These are phyloP conservation scores for Criorhina ranunculi DNA, from an alignment of 2,888 invertebrate genomes.

Conservation along the genomic window DNA sequence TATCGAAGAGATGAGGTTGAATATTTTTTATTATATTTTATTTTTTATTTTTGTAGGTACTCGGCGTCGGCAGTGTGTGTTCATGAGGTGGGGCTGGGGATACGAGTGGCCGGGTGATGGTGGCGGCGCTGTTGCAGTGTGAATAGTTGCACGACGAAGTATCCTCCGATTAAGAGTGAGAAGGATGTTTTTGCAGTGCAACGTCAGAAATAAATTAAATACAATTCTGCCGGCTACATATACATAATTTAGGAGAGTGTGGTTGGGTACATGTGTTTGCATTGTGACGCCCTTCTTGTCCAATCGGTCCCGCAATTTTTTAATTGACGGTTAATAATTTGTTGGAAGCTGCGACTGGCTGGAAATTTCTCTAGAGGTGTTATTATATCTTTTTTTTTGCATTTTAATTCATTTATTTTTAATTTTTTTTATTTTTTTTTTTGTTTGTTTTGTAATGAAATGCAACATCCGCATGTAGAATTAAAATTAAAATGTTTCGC, in stretches of 20 bases:
- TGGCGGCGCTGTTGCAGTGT: constrained; percentile 27
- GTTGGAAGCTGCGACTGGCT: constrained; percentile 40
- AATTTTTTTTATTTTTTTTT: constrained; percentile 14
- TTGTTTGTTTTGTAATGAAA: constrained; percentile 49
- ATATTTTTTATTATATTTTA: constrained; percentile 48
- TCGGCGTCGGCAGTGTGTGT: constrained; percentile 10
- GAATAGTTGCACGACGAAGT: constrained; percentile 61
- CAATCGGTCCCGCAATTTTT: constrained; percentile 52
- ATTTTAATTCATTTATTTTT: constrained; percentile 28
- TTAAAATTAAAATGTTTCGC: constrained; percentile 61
- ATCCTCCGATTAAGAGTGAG: constrained; percentile 59
- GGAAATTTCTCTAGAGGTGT: constrained; percentile 60
- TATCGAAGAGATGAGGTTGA: constrained; percentile 75
- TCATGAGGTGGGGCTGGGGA: constrained; percentile 11
- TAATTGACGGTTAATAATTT: constrained; percentile 74
- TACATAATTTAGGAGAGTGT: constrained; percentile 72
- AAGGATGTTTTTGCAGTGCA: constrained; percentile 48
- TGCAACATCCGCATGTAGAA: constrained; percentile 34
- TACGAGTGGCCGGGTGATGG: not conserved
- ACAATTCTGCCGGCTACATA: constrained; percentile 36
- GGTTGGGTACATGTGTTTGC: constrained; percentile 74
- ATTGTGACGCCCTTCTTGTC: constrained; percentile 45
- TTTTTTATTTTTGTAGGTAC: too few species aligned
- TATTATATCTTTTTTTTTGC: constrained; percentile 34
- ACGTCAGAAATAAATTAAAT: constrained; percentile 69